These are phyloP conservation scores for Mormyrus iriodes DNA, from an alignment of 2,113 vertebrate genomes.

Conservation along the genomic window DNA sequence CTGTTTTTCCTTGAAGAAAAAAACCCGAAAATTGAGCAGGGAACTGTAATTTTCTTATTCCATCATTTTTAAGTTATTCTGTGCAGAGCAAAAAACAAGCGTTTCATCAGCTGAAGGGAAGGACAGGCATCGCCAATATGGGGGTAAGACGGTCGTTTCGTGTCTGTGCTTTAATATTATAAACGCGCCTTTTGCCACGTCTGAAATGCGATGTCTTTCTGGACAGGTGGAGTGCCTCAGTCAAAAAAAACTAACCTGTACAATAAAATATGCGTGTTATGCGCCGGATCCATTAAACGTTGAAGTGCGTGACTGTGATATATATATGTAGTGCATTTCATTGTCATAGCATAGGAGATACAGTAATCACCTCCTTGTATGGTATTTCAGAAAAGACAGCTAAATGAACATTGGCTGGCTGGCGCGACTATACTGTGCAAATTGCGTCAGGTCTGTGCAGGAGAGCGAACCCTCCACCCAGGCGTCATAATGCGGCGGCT, in stretches of 20 bases:
- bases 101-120: conserved; percentile 61
- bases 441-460: conserved; percentile 24
- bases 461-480: conserved; percentile 40
- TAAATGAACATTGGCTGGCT: conserved; percentile 1
- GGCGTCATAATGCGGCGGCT: conserved; percentile 74
- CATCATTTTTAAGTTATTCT: conserved; percentile 12
- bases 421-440: background rate
- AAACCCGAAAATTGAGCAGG: background rate
- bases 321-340: background rate
- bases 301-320: background rate
- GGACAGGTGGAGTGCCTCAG: background rate
- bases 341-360: background rate
- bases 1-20: background rate
- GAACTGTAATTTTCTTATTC: background rate
- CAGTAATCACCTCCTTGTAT: background rate
- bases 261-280: background rate
- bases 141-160: conserved; percentile 59
- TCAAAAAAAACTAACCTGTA: background rate
- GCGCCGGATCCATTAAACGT: background rate
- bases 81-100: conserved; percentile 33
- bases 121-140: conserved; percentile 66
- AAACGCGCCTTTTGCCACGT: background rate
- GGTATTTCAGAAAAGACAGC: conserved; percentile 30
- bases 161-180: background rate
- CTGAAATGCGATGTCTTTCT: background rate